Base-by-base conservation (phyloP, 2,888 invertebrate species). In the Torymus tubicola region DNA sequence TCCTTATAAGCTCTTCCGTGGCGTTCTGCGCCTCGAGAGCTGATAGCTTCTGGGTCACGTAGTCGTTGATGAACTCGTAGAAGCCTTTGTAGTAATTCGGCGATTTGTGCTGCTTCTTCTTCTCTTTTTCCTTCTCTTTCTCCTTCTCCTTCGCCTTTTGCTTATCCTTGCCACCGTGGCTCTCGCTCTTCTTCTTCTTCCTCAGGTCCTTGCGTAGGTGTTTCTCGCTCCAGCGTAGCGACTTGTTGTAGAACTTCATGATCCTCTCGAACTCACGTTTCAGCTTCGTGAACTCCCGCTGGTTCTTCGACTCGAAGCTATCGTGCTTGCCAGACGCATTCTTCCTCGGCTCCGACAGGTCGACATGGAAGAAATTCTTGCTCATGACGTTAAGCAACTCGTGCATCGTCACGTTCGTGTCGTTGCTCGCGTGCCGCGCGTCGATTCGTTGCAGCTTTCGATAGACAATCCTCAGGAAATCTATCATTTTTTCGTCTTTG, bases 301-400 rank as follows among this genome's bases (percentile, higher is more conserved):
- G 90, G 73, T 87, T 89, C 13, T 87, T 86, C 11, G 89, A 85
- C 72, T 89, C 88, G 77, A 87, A 87, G 58, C 83, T 84, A 11
- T 86, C 86, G 24, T 87, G 87, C 57, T 84, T 87, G 50, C 81
- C 85, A n/a, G 86, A 85, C 18, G 83, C 84, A 69, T 87, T 88
- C 12, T 82, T 86, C 3, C 87, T 84, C 10, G 87, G 85, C 21
- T 89, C 88, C 4, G 90, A 85, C 31, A 91, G 83, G 70, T 91
- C 89, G 2, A 90, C 89, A 84, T 90, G 89, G 78, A 90, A 90
- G 82, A 90, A 90, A 68, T 91, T 90, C 79, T 88, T 89, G 80
- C 89, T 90, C 89, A 91, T 90, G 0, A 87, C 87, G 78, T 91
- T 90, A 53, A 91, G 68, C 0, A 91, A 84, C 31, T 90, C 90